These are phyloP conservation scores for Myotis lucifugus DNA, from an alignment of 2,113 vertebrate species.

Conservation along the genomic window DNA sequence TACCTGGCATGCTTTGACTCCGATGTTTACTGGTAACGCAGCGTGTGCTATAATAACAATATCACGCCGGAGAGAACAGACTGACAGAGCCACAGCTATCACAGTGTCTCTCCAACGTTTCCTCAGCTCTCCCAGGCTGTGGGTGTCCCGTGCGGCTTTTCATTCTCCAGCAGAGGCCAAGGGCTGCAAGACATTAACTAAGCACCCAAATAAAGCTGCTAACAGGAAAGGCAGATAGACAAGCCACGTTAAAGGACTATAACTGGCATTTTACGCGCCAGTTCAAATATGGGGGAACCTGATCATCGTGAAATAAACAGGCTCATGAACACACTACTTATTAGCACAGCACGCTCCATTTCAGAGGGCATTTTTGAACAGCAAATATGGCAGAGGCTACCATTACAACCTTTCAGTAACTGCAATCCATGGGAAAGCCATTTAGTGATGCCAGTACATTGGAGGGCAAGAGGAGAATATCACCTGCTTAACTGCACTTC, in stretches of 20 bases:
- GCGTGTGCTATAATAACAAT: not conserved
- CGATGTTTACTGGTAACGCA: conserved; percentile 34
- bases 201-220: not conserved
- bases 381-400: conserved; percentile 63
- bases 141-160: rapidly evolving
- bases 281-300: not conserved
- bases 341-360: conserved; percentile 43
- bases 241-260: not conserved
- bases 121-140: rapidly evolving
- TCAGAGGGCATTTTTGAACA: conserved; percentile 51
- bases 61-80: not conserved
- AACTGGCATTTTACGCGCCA: not conserved
- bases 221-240: not conserved
- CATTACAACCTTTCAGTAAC: conserved; percentile 60
- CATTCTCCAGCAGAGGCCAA: not conserved
- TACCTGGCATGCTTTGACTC: not conserved
- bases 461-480: conserved; percentile 31
- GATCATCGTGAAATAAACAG: not conserved
- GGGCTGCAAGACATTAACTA: rapidly evolving
- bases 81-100: not conserved
- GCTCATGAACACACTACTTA: not conserved
- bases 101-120: not conserved
- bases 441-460: conserved; percentile 32
- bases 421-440: conserved; percentile 54
- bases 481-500: conserved; percentile 58